Base-by-base conservation (phyloP, 2,797 vertebrate genomes). In the Sebastes elongatus region DNA sequence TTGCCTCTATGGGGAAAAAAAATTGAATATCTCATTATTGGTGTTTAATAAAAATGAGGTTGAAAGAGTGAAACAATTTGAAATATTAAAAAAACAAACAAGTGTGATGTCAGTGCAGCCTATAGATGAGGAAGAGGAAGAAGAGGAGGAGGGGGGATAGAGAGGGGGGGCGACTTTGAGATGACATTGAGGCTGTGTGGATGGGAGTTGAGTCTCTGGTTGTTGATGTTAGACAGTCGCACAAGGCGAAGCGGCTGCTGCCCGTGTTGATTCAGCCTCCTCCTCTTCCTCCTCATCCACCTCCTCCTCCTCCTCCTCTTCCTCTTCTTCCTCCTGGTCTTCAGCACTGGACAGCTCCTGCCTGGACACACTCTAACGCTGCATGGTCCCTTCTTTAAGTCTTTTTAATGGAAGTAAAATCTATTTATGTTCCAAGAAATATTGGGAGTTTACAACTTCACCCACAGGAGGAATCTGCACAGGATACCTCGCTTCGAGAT, bases 171-270 rank as follows among this genome's bases (percentile, higher is more conserved):
- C 94, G 95, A 96, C 96, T 96, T 96, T 96, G 94, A 96, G 93
- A 96, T 96, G 96, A 96, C 96, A 96, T 96, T 97, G 96, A 95
- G 93, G 95, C 95, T 95, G 88, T 96, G 95, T 95, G 89, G 95
- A 96, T 94, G 94, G 93, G 94, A 95, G 95, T 93, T 94, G 93
- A 94, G 93, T 92, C 92, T 92, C 91, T 91, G 93, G 83, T 94
- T 95, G 94, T 96, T 96, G 95, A 95, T 94, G 95, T 95, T 95
- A 94, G 94, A 95, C 94, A 94, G 95, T 94, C 93, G 93, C 92
- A 90, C 94, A 91, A 93, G 93, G 92, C 94, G 88, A 95, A 95
- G 92, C 94, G 94, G 93, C 93, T 94, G 91, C 92, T 95, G 89
- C 90, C 94, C 90, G 89, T 90, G 90, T 94, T 93, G 91, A 94